A percentile compares a stretch with the other conserved stretches of the same genome.
These are phyloP conservation scores for Rhopalosiphum maidis DNA, from an alignment of 1,140 invertebrate species.

Conservation along the genomic window DNA sequence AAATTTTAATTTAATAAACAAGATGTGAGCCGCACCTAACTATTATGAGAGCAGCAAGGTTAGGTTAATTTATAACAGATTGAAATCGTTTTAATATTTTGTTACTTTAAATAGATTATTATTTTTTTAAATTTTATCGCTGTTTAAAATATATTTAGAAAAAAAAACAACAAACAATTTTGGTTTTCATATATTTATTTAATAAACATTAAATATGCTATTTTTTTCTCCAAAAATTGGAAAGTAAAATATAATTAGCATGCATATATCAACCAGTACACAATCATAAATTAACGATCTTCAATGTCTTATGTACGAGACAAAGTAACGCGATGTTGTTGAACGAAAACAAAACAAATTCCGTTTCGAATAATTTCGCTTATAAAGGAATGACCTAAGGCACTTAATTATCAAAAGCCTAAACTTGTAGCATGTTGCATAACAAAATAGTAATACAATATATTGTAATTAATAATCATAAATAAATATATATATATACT, in stretches of 20 bases:
- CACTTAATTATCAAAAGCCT: slow-evolving; percentile 56
- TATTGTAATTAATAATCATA: not conserved
- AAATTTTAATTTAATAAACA: too few species aligned
- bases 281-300: slow-evolving; percentile 42
- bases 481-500: slow-evolving; percentile 21
- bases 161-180: not conserved
- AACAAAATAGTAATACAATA: slow-evolving; percentile 19
- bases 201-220: slow-evolving; percentile 56
- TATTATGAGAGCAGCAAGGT: too few species aligned
- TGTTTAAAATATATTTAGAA: not conserved
- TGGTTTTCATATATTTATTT: slow-evolving; percentile 53
- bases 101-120: not conserved
- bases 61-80: not conserved
- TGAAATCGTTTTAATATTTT: not conserved
- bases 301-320: slow-evolving; percentile 27
- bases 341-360: slow-evolving; percentile 50
- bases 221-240: not conserved
- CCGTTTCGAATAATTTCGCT: slow-evolving; percentile 36
- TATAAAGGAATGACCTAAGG: slow-evolving; percentile 56
- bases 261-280: slow-evolving; percentile 45
- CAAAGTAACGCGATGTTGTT: slow-evolving; percentile 34
- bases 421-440: slow-evolving; percentile 9
- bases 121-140: not conserved
- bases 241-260: slow-evolving; percentile 55
- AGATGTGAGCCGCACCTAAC: too few species aligned